Evolutionary conservation across 1,140 invertebrate species (phyloP).

Genomic region (Diabrotica virgifera): DNA sequence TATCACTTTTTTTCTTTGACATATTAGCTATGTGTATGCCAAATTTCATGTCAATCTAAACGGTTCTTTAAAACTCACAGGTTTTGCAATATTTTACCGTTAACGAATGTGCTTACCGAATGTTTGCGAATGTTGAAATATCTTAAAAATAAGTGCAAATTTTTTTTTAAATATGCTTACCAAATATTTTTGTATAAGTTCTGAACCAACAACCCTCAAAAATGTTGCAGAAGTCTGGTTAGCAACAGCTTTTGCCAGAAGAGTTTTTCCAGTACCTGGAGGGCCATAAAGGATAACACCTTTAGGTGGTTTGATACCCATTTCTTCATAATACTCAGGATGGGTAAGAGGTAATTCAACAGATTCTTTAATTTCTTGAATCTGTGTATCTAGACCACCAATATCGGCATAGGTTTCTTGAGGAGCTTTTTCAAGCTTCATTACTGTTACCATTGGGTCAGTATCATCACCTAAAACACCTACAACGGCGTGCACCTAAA

Average conservation of each 20-base stretch:
- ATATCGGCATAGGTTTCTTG: conserved; percentile 99
- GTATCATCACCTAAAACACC: conserved; percentile 98
- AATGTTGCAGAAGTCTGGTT: conserved; percentile 99
- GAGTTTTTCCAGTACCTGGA: conserved; percentile 97
- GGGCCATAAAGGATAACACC: conserved; percentile 98
- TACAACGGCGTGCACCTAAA: conserved; percentile 85
- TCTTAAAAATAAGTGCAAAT: no score
- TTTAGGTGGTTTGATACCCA: conserved; percentile 99
- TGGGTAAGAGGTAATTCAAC: conserved; percentile 98
- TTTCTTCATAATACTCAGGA: conserved; percentile 99
- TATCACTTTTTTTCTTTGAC: no score
- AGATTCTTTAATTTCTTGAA: conserved; percentile 99
- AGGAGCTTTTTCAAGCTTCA: conserved; percentile 99
- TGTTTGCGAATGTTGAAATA: no score
- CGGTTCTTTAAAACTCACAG: no score
- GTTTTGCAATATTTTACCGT: no score
- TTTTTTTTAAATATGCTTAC: conserved; percentile 51
- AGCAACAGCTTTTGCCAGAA: conserved; percentile 98
- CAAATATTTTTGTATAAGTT: conserved; percentile 99
- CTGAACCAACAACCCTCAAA: conserved; percentile 95
- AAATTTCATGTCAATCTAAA: no score
- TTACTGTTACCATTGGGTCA: conserved; percentile 99
- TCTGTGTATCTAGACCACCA: conserved; percentile 98
- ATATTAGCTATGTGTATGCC: no score
- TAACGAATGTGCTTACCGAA: no score